A percentile compares a stretch with the other conserved stretches of the same genome.
Conservation (phyloP, 1,140 invertebrate genomes). For the Streblospio benedicti region DNA sequence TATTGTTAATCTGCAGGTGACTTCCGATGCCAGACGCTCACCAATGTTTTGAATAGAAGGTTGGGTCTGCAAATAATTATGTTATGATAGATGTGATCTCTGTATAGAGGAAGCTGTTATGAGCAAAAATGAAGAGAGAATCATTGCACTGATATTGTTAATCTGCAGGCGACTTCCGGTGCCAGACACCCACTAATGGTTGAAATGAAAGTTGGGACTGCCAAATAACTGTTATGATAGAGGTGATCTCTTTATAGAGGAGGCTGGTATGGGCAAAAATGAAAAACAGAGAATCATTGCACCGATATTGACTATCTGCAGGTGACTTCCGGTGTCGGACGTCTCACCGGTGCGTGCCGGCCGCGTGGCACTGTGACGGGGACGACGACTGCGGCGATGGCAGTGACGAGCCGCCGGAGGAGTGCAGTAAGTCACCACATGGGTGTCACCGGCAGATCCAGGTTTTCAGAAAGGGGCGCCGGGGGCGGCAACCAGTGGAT, state of each 20-base stretch:
- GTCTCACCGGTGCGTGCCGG: constrained; percentile 56
- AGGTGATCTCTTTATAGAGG: neutral
- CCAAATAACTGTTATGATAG: no score
- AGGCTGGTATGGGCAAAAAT: neutral
- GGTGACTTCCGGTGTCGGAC: constrained; percentile 11
- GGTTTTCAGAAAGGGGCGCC: no score
- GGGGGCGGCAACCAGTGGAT: no score
- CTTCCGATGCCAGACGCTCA: constrained; percentile 19
- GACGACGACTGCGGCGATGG: constrained; percentile 32
- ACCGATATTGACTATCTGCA: no score
- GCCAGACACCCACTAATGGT: no score
- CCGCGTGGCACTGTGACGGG: constrained; percentile 53
- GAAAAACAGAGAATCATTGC: no score
- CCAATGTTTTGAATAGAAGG: no score
- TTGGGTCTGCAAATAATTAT: no score
- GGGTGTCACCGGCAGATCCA: no score
- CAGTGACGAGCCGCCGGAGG: constrained; percentile 29
- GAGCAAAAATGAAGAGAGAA: neutral
- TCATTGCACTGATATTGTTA: no score
- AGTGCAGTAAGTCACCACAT: constrained; percentile 25
- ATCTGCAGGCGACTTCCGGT: no score
- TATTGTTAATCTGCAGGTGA: neutral
- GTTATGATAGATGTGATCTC: neutral
- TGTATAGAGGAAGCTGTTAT: neutral
- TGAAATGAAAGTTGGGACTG: no score